Conservation (phyloP, 2,888 invertebrate genomes). For the Dynastes grantii region DNA sequence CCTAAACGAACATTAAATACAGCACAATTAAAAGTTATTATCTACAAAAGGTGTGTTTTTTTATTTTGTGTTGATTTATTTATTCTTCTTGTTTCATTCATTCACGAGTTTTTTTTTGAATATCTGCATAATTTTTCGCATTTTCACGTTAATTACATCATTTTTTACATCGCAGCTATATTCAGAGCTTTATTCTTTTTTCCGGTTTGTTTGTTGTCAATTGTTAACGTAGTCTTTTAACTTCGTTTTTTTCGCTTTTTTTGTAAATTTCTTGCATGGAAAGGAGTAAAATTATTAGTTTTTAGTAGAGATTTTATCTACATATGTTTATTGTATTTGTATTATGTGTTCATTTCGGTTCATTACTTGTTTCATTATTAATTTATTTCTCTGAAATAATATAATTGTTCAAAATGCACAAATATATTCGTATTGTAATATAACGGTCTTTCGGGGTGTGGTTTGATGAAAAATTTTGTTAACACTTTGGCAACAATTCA, state of each 20-base stretch:
- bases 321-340: neutral
- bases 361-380: neutral
- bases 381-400: neutral
- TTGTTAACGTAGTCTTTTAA: conserved; percentile 1
- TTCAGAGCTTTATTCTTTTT: neutral
- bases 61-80: conserved; percentile 43
- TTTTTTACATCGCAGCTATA: conserved; percentile 5
- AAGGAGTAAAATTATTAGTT: too few species aligned
- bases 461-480: too few species aligned
- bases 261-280: too few species aligned
- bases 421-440: conserved; percentile 15
- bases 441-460: too few species aligned
- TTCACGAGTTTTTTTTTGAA: conserved; percentile 54
- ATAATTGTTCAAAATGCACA: conserved; percentile 53
- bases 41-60: conserved; percentile 61
- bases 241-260: too few species aligned
- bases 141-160: conserved; percentile 1
- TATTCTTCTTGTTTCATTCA: conserved; percentile 1
- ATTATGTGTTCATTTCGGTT: neutral
- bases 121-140: conserved; percentile 57
- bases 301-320: too few species aligned
- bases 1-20: conserved; percentile 70
- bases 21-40: conserved; percentile 67
- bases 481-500: too few species aligned
- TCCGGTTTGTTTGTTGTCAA: neutral